Base-by-base conservation (phyloP, 2,888 invertebrate genomes). In the Criorhina ranunculi region DNA sequence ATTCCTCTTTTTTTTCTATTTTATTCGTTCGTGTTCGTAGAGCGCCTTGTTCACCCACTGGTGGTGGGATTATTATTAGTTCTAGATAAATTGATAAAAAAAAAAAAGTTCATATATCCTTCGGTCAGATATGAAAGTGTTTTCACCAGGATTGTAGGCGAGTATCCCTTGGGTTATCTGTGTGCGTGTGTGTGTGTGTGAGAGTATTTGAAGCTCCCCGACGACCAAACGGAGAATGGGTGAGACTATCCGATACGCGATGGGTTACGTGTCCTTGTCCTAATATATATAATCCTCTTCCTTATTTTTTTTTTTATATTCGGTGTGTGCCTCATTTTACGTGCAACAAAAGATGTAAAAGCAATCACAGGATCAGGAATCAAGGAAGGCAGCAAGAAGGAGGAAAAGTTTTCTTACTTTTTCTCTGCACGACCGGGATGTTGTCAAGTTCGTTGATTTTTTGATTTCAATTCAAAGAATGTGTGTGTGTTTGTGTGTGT, bases 241-340 rank as follows among this genome's bases (percentile, higher is more conserved):
- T 79, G 73, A 79, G 83, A 83, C 79, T 83, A 69, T 69, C 57
- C 83, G 64, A 75, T 73, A 79, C 79, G 73, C 73, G 67, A 73
- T 83, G 79, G 72, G 62, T 73, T 83, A 79, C 79, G 79, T 83
- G 73, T 83, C 62, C 73, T 83, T 49, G 83, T 79, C 24, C 24
- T 24, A 24, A 24, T 24, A 24, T 62, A 83, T 67, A 72, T 70
- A 77, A 60, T 83, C 55, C 53, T 73, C 37, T 51, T 69, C 40
- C 46, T 83, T 24, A 7, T 33, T 15, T 5, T 49, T 49, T 62
- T 37, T 31, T 53, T 19, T 40, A 33, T 66, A 5, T 44, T 17
- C 59, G 29, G 24, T n/a, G 51, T 57, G 69, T 53, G 59, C 35
- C 4, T 46, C 24, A 29, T 57, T 33, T 49, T 75, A 33, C 37